Evolutionary conservation across 1,140 invertebrate species (phyloP).

Genomic region (Tenebrio molitor): DNA sequence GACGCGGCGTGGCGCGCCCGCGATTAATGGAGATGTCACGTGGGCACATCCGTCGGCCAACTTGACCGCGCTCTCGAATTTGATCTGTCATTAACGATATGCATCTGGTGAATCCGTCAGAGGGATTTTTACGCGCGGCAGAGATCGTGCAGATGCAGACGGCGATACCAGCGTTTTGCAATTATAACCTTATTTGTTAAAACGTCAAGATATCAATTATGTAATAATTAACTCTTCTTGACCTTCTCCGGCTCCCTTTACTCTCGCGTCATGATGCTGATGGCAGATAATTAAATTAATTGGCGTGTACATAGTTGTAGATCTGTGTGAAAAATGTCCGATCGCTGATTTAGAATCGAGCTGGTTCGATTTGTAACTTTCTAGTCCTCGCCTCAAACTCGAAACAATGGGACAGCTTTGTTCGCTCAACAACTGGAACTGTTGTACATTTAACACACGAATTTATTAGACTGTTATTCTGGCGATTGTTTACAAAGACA

Average conservation of each 20-base stretch:
- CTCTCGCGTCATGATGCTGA: conserved; percentile 32
- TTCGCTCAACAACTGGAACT: neutral
- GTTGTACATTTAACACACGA: neutral
- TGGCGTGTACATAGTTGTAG: no score
- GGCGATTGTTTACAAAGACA: conserved; percentile 29
- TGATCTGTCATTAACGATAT: no score
- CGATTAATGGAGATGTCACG: no score
- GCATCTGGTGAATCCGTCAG: no score
- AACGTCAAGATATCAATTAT: conserved; percentile 40
- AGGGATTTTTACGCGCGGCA: neutral
- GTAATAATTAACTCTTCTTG: conserved; percentile 36
- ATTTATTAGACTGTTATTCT: conserved; percentile 8
- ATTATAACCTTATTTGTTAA: conserved; percentile 32
- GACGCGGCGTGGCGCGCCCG: no score
- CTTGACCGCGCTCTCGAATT: no score
- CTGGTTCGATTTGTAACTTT: no score
- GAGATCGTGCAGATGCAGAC: conserved; percentile 1
- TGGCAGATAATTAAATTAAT: conserved; percentile 29
- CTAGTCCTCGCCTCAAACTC: neutral
- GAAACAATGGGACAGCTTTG: conserved; percentile 5
- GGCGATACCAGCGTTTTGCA: conserved; percentile 22
- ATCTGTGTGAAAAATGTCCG: no score
- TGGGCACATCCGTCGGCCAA: no score
- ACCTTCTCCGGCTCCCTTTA: conserved; percentile 33
- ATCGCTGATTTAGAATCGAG: no score